Evolutionary conservation across 2,113 vertebrate species (phyloP).

Genomic region (Neogale vison): DNA sequence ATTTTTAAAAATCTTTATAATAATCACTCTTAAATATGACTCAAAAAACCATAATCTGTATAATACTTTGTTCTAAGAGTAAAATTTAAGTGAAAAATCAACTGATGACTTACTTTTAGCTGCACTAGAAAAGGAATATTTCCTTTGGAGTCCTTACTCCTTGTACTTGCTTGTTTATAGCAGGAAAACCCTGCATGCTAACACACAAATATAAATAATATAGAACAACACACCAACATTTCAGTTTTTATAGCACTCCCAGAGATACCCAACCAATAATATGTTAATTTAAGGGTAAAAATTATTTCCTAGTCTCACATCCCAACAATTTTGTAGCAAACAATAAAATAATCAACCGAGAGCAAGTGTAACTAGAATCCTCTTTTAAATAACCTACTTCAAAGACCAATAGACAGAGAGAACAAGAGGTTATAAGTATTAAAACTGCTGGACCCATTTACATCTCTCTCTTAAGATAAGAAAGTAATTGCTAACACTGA

Average conservation of each 20-base stretch:
- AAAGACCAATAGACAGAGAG: background rate
- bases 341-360: slow-evolving; percentile 54
- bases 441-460: background rate
- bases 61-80: background rate
- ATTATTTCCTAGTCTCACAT: slow-evolving; percentile 36
- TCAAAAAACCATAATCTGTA: background rate
- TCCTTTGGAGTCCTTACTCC: slow-evolving; percentile 35
- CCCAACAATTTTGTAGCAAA: slow-evolving; percentile 67
- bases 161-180: slow-evolving; percentile 67
- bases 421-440: background rate
- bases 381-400: background rate
- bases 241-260: background rate
- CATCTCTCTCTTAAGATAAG: background rate
- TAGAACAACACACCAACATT: background rate
- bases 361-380: background rate
- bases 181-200: slow-evolving; percentile 59
- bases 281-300: background rate
- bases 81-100: slow-evolving; percentile 4
- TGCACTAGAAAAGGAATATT: background rate
- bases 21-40: background rate
- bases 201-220: slow-evolving; percentile 63
- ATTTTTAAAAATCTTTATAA: background rate
- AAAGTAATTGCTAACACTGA: background rate
- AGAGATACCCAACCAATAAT: background rate
- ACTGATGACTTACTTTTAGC: background rate